These are phyloP conservation scores for Drosophila mauritiana DNA, from an alignment of 1,140 invertebrate species.

Conservation along the genomic window DNA sequence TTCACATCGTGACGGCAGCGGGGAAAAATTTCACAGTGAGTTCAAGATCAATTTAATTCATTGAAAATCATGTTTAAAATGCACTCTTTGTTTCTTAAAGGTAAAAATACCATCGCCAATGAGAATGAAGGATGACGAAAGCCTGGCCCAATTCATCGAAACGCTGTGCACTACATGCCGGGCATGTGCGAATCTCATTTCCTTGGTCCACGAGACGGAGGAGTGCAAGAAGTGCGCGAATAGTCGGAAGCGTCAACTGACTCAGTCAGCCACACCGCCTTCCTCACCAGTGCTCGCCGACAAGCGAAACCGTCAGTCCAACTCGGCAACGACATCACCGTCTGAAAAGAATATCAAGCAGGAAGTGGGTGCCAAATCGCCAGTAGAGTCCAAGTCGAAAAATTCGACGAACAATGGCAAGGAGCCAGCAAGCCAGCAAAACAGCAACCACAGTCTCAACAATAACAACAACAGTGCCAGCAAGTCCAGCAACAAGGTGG, in stretches of 20 bases:
- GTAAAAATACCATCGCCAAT: slow-evolving; percentile 82
- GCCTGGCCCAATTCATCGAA: slow-evolving; percentile 81
- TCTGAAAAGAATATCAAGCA: slow-evolving; percentile 59
- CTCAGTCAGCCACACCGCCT: slow-evolving; percentile 62
- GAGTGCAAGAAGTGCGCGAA: slow-evolving; percentile 82
- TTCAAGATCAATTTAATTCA: not conserved
- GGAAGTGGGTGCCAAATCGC: slow-evolving; percentile 45
- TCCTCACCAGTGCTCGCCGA: slow-evolving; percentile 73
- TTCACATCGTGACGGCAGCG: slow-evolving; percentile 83
- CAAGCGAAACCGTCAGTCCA: slow-evolving; percentile 65
- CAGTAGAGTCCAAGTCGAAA: slow-evolving; percentile 47
- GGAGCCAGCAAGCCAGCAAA: slow-evolving; percentile 43
- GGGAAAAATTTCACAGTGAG: slow-evolving; percentile 84
- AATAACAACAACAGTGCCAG: slow-evolving; percentile 51
- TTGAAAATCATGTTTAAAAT: not conserved
- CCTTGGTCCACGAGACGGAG: slow-evolving; percentile 79
- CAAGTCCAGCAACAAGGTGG: slow-evolving; percentile 39
- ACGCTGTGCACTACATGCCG: slow-evolving; percentile 81
- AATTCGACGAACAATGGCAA: slow-evolving; percentile 43
- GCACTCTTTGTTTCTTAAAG: slow-evolving; percentile 19
- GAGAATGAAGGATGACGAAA: slow-evolving; percentile 80
- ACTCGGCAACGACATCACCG: slow-evolving; percentile 46
- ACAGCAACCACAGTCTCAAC: slow-evolving; percentile 31
- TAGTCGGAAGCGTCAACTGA: slow-evolving; percentile 64
- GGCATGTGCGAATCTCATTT: slow-evolving; percentile 84